Percentiles rank a stretch among this genome's conserved stretches.
Evolutionary conservation across 2,888 invertebrate species (phyloP).

Genomic region (Hyalella azteca): DNA sequence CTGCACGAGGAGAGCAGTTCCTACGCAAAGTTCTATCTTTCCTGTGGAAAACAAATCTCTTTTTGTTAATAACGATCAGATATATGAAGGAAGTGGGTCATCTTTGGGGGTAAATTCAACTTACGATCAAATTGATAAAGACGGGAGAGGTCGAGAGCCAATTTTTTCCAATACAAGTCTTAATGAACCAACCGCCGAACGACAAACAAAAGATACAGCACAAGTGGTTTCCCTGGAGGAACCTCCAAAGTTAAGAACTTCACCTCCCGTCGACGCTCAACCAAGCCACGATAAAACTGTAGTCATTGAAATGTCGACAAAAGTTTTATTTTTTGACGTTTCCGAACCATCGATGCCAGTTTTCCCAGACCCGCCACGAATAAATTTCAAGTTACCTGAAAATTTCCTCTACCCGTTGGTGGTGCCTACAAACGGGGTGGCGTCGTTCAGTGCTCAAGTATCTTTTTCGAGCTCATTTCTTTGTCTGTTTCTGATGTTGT

Average conservation of each 20-base stretch:
- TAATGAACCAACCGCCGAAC: not conserved
- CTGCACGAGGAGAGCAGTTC: not conserved
- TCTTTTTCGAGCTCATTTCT: too few relatives aligned
- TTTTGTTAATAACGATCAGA: not conserved
- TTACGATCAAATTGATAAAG: not conserved
- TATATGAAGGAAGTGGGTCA: not conserved
- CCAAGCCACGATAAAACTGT: not conserved
- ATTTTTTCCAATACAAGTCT: not conserved
- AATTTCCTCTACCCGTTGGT: conserved; percentile 56
- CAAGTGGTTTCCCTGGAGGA: too few relatives aligned
- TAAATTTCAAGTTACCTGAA: conserved; percentile 49
- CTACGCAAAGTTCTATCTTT: not conserved
- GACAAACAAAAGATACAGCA: too few relatives aligned
- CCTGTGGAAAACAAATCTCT: not conserved
- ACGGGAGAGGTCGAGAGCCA: not conserved
- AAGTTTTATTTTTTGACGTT: conserved; percentile 49
- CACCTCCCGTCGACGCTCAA: not conserved
- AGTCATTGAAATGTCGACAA: conserved; percentile 41
- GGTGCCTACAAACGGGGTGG: not conserved
- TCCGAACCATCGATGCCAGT: conserved; percentile 35
- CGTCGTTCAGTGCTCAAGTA: too few relatives aligned
- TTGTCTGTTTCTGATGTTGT: too few relatives aligned
- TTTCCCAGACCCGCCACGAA: conserved; percentile 42
- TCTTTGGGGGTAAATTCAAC: not conserved
- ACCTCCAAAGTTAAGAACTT: not conserved